Evolutionary conservation across 1,140 invertebrate genomes (phyloP).

Genomic region (Magallana ariakensis): DNA sequence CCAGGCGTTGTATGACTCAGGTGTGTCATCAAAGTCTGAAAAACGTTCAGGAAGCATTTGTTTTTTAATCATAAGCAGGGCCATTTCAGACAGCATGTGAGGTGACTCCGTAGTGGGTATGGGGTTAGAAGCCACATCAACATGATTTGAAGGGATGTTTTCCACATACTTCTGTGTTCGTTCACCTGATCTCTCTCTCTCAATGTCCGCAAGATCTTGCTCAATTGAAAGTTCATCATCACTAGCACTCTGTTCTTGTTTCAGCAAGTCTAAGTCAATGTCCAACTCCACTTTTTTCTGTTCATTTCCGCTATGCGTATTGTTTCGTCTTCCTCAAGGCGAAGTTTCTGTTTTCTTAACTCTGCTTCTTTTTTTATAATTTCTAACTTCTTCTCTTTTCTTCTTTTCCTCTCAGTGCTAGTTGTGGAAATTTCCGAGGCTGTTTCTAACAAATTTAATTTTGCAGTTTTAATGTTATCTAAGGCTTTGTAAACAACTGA

Average conservation of each 20-base stretch:
- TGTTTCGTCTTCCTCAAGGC: neutral
- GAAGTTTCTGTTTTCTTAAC: conserved; percentile 33
- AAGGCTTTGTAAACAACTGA: neutral
- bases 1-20: conserved; percentile 49
- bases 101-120: neutral
- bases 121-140: too few relatives aligned
- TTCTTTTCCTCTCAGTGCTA: neutral
- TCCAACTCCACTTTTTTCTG: conserved; percentile 28
- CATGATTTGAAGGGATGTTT: too few relatives aligned
- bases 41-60: conserved; percentile 38
- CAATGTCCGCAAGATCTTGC: conserved; percentile 9
- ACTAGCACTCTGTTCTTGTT: neutral
- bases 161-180: neutral
- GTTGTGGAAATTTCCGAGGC: neutral
- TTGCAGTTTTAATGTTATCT: neutral
- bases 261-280: neutral
- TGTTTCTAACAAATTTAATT: neutral
- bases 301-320: conserved; percentile 2
- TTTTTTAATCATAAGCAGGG: conserved; percentile 42
- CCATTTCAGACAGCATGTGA: neutral
- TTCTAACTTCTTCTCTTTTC: neutral
- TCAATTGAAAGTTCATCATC: neutral
- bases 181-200: neutral
- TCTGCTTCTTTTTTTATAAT: conserved; percentile 12
- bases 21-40: conserved; percentile 49